A percentile compares a stretch with the other conserved stretches of the same genome.
Conservation (phyloP, 2,888 invertebrate species). For the Tromatobia lineatoria region DNA sequence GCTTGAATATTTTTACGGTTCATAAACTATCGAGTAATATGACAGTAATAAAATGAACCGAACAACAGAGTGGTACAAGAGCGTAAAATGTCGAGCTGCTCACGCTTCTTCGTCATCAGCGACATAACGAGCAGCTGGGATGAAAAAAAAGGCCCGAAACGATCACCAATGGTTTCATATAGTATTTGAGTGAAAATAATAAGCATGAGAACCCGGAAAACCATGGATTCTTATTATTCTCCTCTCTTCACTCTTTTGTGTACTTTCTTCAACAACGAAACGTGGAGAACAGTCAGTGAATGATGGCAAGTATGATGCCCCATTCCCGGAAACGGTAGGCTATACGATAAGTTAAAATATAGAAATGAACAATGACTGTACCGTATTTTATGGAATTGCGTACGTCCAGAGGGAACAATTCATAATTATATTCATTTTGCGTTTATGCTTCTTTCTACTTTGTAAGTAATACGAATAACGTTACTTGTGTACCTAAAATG, state of each 20-base stretch:
- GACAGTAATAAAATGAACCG: constrained; percentile 47
- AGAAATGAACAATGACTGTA: neutral
- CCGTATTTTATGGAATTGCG: constrained; percentile 2
- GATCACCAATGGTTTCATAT: neutral
- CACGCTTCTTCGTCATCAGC: neutral
- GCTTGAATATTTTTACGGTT: constrained; percentile 23
- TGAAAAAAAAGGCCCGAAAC: neutral
- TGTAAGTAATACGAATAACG: neutral
- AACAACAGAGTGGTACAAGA: constrained; percentile 5
- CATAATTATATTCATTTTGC: neutral
- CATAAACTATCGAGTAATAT: constrained; percentile 34
- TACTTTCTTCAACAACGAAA: neutral
- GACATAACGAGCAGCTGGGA: neutral
- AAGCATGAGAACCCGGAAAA: constrained; percentile 5
- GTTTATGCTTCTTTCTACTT: neutral
- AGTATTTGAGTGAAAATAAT: neutral
- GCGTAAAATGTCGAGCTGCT: constrained; percentile 30
- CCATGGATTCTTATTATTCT: neutral
- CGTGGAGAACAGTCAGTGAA: neutral
- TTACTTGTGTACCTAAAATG: neutral
- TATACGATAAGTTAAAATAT: neutral
- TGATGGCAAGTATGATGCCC: neutral
- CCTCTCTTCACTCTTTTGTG: neutral
- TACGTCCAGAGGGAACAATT: neutral
- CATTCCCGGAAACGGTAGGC: neutral